These are phyloP conservation scores for Styela clava DNA, from an alignment of 23 tunicate genomes.

Conservation along the genomic window DNA sequence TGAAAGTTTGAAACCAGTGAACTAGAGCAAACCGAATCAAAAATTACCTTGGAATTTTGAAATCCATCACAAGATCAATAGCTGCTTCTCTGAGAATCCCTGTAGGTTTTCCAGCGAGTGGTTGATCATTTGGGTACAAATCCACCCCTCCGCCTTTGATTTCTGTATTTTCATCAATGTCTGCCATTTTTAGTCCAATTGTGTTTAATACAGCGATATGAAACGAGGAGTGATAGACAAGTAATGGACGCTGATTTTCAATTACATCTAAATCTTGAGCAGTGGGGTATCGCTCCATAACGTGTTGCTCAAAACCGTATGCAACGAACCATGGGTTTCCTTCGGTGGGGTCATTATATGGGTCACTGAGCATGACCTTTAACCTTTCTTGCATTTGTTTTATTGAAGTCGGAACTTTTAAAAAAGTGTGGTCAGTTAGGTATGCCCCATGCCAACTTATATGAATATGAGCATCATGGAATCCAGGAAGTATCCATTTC, in stretches of 20 bases:
- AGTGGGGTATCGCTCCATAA: slow-evolving; percentile 64
- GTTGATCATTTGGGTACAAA: slow-evolving; percentile 47
- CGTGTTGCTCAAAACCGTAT: slow-evolving; percentile 49
- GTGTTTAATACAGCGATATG: slow-evolving; percentile 69
- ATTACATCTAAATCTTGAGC: slow-evolving; percentile 58
- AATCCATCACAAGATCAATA: background rate
- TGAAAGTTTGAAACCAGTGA: too few relatives aligned
- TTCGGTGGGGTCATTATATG: slow-evolving; percentile 1
- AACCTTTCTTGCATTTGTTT: slow-evolving; percentile 40
- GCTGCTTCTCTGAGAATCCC: slow-evolving; percentile 72
- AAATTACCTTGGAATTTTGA: slow-evolving; percentile 29
- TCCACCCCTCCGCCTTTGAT: slow-evolving; percentile 37
- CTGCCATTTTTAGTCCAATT: slow-evolving; percentile 37
- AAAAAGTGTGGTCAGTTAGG: slow-evolving; percentile 6
- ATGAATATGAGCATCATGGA: slow-evolving; percentile 86
- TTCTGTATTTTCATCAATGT: slow-evolving; percentile 32
- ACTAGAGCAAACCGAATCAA: too few relatives aligned
- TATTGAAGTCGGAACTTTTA: slow-evolving; percentile 42
- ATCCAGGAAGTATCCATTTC: slow-evolving; percentile 88
- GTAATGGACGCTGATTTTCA: slow-evolving; percentile 40
- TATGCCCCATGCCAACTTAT: slow-evolving; percentile 29
- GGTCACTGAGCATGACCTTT: slow-evolving; percentile 12
- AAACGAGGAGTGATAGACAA: slow-evolving; percentile 35
- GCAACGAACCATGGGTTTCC: slow-evolving; percentile 51
- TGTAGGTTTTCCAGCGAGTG: slow-evolving; percentile 45